Conservation (phyloP, 2,888 invertebrate species). For the Heliconius sara region DNA sequence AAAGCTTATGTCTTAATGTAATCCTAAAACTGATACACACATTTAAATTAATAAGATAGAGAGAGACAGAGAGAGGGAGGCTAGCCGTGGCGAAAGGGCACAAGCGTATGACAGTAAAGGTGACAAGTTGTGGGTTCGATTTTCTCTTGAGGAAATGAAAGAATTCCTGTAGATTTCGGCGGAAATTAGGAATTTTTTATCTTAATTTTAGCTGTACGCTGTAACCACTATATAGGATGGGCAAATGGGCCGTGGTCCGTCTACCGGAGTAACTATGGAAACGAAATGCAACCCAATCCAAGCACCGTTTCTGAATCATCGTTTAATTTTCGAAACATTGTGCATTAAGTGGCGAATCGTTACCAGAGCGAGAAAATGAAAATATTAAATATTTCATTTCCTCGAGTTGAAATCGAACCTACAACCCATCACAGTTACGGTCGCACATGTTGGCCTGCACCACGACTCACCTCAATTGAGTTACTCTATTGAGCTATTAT, state of each 20-base stretch:
- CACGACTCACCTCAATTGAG: background rate
- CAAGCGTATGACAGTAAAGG: background rate
- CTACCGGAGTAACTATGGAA: no score
- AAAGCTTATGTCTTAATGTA: conserved; percentile 55
- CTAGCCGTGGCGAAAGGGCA: background rate
- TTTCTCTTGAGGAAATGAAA: background rate
- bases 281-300: no score
- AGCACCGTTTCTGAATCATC: no score
- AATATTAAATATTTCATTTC: background rate
- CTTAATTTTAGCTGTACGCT: no score
- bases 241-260: no score
- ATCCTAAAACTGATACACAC: conserved; percentile 47
- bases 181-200: no score
- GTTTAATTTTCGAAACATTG: no score
- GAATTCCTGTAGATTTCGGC: no score
- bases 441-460: background rate
- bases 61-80: no score
- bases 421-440: background rate
- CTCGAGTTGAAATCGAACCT: background rate
- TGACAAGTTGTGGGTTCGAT: background rate
- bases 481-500: background rate
- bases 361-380: background rate
- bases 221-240: no score
- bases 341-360: no score
- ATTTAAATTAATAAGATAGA: conserved; percentile 48